phyloP scores from a whole-genome alignment of 2,113 vertebrate species.

The Heptranchias perlo region DNA sequence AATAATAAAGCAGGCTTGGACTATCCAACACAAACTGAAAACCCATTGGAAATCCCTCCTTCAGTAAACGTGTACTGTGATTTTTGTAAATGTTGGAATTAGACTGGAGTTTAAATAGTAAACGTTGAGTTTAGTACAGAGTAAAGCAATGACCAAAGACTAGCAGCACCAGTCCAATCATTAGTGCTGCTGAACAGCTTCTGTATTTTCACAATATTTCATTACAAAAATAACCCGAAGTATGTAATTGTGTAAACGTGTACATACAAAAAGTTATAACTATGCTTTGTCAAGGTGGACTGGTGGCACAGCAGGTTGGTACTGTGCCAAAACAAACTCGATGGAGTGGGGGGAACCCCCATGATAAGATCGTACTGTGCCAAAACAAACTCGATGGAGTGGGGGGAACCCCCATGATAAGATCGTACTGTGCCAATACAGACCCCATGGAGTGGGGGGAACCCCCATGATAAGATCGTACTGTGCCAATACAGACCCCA shows the following conservation, averaged over 20 bases:
- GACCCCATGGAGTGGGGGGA: too few species aligned
- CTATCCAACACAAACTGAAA: background rate
- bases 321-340: background rate
- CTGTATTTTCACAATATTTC: background rate
- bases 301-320: background rate
- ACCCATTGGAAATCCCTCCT: background rate
- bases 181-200: background rate
- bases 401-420: background rate
- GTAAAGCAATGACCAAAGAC: background rate
- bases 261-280: background rate
- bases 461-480: too few species aligned
- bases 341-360: background rate
- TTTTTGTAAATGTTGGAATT: background rate
- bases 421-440: too few species aligned
- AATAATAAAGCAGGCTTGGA: background rate
- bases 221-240: background rate
- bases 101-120: background rate
- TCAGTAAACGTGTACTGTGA: background rate
- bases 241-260: background rate
- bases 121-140: too few species aligned
- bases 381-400: background rate
- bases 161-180: background rate
- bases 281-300: background rate
- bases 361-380: background rate
- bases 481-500: too few species aligned